Base-by-base conservation (phyloP, 2,888 invertebrate species). In the Acanthosoma haemorrhoidale region DNA sequence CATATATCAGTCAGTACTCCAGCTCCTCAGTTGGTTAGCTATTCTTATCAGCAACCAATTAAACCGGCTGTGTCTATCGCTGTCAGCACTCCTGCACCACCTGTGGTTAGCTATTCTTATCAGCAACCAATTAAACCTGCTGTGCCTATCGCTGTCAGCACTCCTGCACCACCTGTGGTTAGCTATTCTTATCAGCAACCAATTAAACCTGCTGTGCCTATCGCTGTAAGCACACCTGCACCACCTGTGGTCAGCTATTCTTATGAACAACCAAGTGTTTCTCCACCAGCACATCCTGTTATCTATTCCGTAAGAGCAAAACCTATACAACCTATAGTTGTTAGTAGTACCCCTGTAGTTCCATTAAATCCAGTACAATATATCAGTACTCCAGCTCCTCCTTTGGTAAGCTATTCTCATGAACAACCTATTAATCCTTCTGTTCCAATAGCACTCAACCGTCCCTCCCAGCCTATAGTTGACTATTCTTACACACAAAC, bases 401-500 rank as follows among this genome's bases (percentile, higher is more conserved):
- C 66, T 16, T 25, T 68, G 9, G 58, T 68, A 4, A 39, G 68
- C 16, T 68, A 68, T 13, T 38, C 58, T 11, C 58, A 68, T 21
- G n/a, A 59, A 59, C 15, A 18, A 51, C 61, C 68, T 58, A 3
- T 31, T n/a, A 38, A 29, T 15, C 68, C 58, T 18, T n/a, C n/a
- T n/a, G 21, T 68, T 38, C 74, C 75, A 9, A 64, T 74, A 34
- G 73, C 71, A 15, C 60, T 64, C n/a, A 71, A 11, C 72, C 73
- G n/a, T 60, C 69, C 36, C 76, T 78, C 5, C 57, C 51, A 38
- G 43, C 63, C 71, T 2, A 34, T 38, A 39, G 59, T 66, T 6
- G 51, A 59, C 16, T 72, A 72, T 60, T 71, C 71, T 18, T 69
- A 69, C 25, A 70, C 73, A 16, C 74, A 73, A n/a, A 73, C 73